Evolutionary conservation across 2,888 invertebrate species (phyloP), one percentile per base, ranked within the genome.

Genomic region (Mallateleia sp.): DNA sequence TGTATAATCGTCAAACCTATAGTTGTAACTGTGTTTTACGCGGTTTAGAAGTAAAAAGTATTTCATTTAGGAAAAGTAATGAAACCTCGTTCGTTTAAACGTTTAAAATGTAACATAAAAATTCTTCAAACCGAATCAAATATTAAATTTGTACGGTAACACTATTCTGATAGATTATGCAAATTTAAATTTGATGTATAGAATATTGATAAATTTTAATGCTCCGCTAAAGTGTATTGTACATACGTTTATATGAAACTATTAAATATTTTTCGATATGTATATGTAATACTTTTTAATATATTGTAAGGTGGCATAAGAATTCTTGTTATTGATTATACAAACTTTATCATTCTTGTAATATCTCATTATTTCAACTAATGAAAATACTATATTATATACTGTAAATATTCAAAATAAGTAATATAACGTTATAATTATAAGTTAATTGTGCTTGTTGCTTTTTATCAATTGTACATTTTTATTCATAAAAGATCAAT

Each of bases 11-110:
- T n/a, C n/a, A n/a, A n/a, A n/a, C n/a, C n/a, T 38, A 38, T 38
- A 75, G 25, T 56, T 64, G 54, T 77, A 66, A 77, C 38, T 56
- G 14, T 71, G 71, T 71, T 71, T 20, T n/a, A 22, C 25, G 32
- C n/a, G 47, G 47, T 47, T 45, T 45, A 20, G 47, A 72, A 60
- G 42, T 71, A 56, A 42, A 15, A 45, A 56, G 28, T 42, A 42
- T 56, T 71, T 71, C 54, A 50, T 54, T 28, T 52, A 8, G 32
- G 47, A 14, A 25, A 45, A n/a, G 42, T 38, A 38, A 38, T 38
- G 6, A 38, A 38, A 11, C 14, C 7, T 14, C 7, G 14, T 14
- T 38, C 14, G 38, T 38, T 38, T 38, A 14, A n/a, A n/a, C n/a
- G n/a, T n/a, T n/a, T n/a, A 38, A 38, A 38, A 2, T 38, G 38